Base-by-base conservation (phyloP, 2,888 invertebrate genomes). In the Conus canariensis region DNA sequence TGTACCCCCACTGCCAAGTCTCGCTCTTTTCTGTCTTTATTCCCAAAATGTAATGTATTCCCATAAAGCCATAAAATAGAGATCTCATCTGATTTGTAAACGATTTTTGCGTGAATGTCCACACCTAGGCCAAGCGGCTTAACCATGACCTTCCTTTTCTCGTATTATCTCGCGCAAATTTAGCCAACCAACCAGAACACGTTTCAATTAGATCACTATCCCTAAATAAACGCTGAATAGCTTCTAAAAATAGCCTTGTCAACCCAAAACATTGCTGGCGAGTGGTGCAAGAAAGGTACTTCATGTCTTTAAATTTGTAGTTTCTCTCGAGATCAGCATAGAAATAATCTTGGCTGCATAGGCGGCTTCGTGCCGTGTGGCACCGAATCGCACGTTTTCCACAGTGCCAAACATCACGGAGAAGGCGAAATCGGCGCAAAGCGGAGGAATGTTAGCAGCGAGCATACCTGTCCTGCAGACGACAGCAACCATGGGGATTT, bases 241-340 rank as follows among this genome's bases (percentile, higher is more conserved):
- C 45, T 67, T 14, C 85, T 83, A 83, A 89, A 67, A 60, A 82
- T 83, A 89, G 83, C 16, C n/a, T 22, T 22, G 30, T 14, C 58
- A n/a, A 87, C 87, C 87, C 87, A 87, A 87, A 87, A 87, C 87
- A 87, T 87, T 87, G 87, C 87, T 8, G 74, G 58, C n/a, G 67
- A 77, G 74, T 87, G 70, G 87, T 87, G 87, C 87, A 87, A 87
- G 87, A 19, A 67, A 67, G 30, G 2, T 4, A 16, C 60, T 85
- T 8, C 2, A n/a, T 67, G 45, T 86, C 25, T 45, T 86, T 30
- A 67, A 86, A 86, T 74, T n/a, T 85, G 5, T 14, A 12, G 58
- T 22, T 85, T 85, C 58, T 45, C 14, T 58, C n/a, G 16, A 60
- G 1, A 58, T 85, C 22, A 19, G 9, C 14, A 59, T 0, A 64